Conservation (phyloP, 2,113 vertebrate species). For the Aegithalos caudatus region DNA sequence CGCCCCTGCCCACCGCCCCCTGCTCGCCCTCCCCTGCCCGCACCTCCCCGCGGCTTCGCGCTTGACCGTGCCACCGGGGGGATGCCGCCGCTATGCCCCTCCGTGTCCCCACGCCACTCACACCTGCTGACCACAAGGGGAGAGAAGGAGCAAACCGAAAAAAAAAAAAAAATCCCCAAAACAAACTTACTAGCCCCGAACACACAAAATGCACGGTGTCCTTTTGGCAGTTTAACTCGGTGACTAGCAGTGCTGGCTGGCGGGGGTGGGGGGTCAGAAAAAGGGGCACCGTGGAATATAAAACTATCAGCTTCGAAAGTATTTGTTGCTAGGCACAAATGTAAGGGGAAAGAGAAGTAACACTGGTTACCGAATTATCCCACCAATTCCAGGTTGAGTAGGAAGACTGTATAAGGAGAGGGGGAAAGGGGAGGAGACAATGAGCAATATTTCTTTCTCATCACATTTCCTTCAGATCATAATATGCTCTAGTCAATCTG, state of each 20-base stretch:
- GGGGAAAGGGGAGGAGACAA: conserved; percentile 1
- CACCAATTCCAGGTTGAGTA: background rate
- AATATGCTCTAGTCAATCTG: background rate
- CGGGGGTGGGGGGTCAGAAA: background rate
- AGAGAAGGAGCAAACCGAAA: background rate
- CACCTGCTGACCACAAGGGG: background rate
- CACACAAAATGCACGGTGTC: background rate
- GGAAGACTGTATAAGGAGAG: background rate
- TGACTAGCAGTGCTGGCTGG: background rate
- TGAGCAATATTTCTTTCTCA: background rate
- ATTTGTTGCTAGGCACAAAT: background rate
- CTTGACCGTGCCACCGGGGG: background rate
- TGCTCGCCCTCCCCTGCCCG: background rate
- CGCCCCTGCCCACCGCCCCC: background rate
- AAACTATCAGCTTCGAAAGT: background rate
- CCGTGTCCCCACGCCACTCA: background rate
- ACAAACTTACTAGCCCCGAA: background rate
- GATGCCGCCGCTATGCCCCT: background rate
- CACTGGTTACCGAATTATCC: background rate
- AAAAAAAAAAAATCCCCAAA: background rate
- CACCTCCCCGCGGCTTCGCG: background rate
- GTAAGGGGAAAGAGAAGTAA: background rate
- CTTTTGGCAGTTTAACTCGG: background rate
- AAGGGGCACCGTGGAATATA: background rate
- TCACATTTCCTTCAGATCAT: background rate